Base-by-base conservation (phyloP, 2,888 invertebrate species). In the Strigamia transsilvanica region DNA sequence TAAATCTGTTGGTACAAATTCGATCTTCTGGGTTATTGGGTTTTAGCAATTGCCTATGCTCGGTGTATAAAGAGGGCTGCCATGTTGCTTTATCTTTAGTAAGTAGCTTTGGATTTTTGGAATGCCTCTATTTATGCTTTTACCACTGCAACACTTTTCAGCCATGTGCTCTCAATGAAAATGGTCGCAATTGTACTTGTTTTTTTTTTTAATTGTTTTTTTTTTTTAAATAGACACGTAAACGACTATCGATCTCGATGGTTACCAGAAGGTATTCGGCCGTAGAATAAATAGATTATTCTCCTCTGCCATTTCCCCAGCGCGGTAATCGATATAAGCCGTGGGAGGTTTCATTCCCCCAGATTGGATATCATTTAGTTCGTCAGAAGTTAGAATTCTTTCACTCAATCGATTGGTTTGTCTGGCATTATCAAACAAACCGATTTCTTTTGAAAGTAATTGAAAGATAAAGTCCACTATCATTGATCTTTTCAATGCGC, bases 321-420 rank as follows among this genome's bases (percentile, higher is more conserved):
- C 73, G 13, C 27, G 7, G 73, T 73, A 73, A 73, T 73, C 73
- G 27, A 73, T 73, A 32, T n/a, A 18, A 23, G 21, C n/a, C 61
- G 61, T 61, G 73, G n/a, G 73, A 27, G 9, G 13, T n/a, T 51
- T 13, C 27, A 32, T 73, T 73, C 73, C 73, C 13, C 5, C 27
- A 32, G 73, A 73, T 73, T 73, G 27, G 15, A n/a, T 73, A 73
- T 73, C 73, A 73, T 73, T 73, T 27, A 27, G 73, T 73, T 73
- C 27, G 73, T 73, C 73, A 73, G 9, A n/a, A 73, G 32, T 73
- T 27, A 10, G 9, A 18, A 9, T 56, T 56, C 56, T 2, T 46
- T n/a, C 15, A 46, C 15, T 13, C 46, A 13, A 46, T 46, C 46
- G n/a, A 46, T 46, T 46, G 12, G n/a, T 46, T n/a, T 12, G 46